Evolutionary conservation across 1,140 invertebrate genomes (phyloP), one percentile per base, ranked within the genome.

Genomic region (Antheraea mylitta): DNA sequence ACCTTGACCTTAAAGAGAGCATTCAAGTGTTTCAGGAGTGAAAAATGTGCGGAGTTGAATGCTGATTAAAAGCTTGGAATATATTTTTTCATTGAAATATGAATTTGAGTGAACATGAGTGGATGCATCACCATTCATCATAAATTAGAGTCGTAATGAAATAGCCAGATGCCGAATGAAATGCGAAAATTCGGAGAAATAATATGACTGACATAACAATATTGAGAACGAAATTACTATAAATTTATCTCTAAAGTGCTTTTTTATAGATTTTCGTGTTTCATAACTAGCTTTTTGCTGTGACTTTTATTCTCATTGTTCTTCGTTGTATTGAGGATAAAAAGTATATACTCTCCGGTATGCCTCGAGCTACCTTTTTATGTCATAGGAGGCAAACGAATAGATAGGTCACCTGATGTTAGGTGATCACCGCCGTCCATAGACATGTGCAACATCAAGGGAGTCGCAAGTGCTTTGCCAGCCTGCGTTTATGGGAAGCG

Each of bases 1-100:
- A 69, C 77, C 75, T 78, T 76, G 77, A 82, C 79, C 75, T 69
- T 61, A 67, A 69, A 63, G 64, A 69, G 64, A 68, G 68, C 63
- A 64, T 64, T 42, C 18, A 45, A 64, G 61, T 63, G 61, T 63
- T 30, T 63, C 37, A 63, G 45, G 45, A 53, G 30, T 36, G 61
- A 63, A 63, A 60, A 63, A 63, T n/a, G 11, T n/a, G 16, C 45
- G 11, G 45, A 13, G 45, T 53, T 53, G 45, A 53, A 53, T 53
- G 45, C 16, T 53, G 45, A 53, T 11, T 53, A 53, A 53, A 53
- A 53, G 11, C 11, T 53, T 53, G 16, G 13, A 53, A 53, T 16
- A 53, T 53, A 53, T 53, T 53, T 53, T 30, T 53, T 53, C 45
- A 53, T 53, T 53, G 9, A 53, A 16, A 53, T 16, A 53, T 53